Evolutionary conservation across 2,113 vertebrate species (phyloP).

Genomic region (Brachyhypopomus gauderio): DNA sequence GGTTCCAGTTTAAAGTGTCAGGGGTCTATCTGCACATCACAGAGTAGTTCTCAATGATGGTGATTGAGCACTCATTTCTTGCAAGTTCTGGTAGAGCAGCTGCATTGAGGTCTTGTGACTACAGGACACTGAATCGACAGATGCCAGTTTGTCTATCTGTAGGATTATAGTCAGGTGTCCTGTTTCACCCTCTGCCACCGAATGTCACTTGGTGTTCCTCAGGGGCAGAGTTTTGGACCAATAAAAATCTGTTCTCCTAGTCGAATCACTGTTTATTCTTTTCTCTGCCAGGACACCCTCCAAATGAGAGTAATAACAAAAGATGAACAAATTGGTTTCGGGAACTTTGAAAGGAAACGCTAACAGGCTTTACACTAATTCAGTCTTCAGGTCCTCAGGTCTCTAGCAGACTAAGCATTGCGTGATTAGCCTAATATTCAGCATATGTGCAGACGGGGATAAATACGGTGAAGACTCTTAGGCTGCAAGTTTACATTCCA

Average conservation of each 20-base stretch:
- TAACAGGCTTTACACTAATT: neutral
- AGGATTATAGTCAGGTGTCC: constrained; percentile 10
- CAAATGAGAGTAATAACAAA: neutral
- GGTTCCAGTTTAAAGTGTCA: constrained; percentile 12
- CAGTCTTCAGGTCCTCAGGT: neutral
- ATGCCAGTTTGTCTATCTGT: constrained; percentile 32
- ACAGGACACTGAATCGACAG: constrained; percentile 3
- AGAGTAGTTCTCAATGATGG: neutral
- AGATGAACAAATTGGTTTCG: neutral
- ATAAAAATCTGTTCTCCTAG: constrained; percentile 16
- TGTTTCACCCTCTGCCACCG: constrained; percentile 17
- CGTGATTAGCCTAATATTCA: neutral
- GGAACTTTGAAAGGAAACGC: neutral
- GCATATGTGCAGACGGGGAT: neutral
- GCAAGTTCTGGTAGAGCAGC: constrained; percentile 13
- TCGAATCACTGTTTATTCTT: neutral
- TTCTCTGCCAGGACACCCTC: neutral
- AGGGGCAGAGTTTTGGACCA: neutral
- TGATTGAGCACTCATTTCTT: constrained; percentile 25
- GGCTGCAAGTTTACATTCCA: neutral
- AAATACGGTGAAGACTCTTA: neutral
- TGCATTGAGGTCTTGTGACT: constrained; percentile 23
- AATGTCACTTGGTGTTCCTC: constrained; percentile 1
- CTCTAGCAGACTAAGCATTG: neutral
- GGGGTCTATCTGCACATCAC: neutral